phyloP scores from a whole-genome alignment of 1,140 invertebrate species.

The Plutomurus gul region DNA sequence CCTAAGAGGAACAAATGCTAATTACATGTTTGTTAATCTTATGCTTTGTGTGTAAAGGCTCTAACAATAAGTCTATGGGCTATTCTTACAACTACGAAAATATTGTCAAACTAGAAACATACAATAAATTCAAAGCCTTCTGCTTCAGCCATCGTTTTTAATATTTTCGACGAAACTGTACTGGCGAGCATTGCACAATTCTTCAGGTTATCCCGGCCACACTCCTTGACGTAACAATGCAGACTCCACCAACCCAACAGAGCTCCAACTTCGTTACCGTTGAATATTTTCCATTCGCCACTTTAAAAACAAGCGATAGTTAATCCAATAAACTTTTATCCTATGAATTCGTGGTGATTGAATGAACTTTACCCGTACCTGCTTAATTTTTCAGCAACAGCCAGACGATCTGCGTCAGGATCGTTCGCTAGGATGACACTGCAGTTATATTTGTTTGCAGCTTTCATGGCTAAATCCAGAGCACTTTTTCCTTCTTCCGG shows the following conservation, averaged over 20 bases:
- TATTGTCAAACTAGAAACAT: conserved; percentile 35
- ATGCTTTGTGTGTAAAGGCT: neutral
- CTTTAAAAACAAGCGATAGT: conserved; percentile 55
- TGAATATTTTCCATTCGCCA: conserved; percentile 87
- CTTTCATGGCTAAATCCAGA: conserved; percentile 80
- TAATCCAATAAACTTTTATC: no score
- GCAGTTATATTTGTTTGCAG: conserved; percentile 73
- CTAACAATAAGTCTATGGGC: no score
- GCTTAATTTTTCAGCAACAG: conserved; percentile 78
- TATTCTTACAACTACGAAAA: no score
- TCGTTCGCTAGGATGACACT: conserved; percentile 93
- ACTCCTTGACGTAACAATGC: conserved; percentile 56
- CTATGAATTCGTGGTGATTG: no score
- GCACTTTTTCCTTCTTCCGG: conserved; percentile 95
- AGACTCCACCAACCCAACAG: conserved; percentile 95
- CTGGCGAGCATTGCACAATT: conserved; percentile 85
- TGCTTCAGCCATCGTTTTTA: conserved; percentile 77
- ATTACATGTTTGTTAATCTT: neutral
- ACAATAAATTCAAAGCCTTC: conserved; percentile 84
- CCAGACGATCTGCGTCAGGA: conserved; percentile 96
- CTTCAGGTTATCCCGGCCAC: conserved; percentile 59
- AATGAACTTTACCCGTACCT: conserved; percentile 56
- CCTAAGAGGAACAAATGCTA: conserved; percentile 60
- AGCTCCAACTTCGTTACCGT: conserved; percentile 93
- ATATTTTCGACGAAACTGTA: conserved; percentile 96